These are phyloP conservation scores for Apaloderma vittatum DNA, from an alignment of 2,113 vertebrate genomes.

Conservation along the genomic window DNA sequence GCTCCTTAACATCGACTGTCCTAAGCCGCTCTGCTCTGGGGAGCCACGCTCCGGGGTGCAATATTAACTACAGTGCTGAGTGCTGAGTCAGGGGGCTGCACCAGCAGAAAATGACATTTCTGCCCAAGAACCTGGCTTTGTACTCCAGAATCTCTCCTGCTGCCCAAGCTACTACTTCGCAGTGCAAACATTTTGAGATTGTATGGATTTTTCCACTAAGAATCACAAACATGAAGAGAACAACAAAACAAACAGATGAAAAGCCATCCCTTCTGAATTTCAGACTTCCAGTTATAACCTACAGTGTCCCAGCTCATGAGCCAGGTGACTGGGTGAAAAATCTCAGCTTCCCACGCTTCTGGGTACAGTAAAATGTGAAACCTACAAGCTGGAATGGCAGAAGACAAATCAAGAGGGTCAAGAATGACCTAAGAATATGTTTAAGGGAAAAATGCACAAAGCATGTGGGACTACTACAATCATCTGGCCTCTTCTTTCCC, in stretches of 20 bases:
- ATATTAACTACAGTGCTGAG: neutral
- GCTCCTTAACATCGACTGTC: neutral
- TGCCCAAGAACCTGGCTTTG: neutral
- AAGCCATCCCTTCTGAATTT: neutral
- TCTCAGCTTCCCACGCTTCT: neutral
- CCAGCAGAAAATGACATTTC: neutral
- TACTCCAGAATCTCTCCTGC: neutral
- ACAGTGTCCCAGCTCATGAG: neutral
- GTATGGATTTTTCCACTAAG: neutral
- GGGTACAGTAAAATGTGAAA: neutral
- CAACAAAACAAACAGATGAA: too few species aligned
- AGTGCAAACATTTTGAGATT: neutral
- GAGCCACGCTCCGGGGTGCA: neutral
- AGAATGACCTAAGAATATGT: neutral
- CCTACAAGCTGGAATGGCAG: neutral
- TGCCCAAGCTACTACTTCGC: neutral
- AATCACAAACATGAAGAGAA: neutral
- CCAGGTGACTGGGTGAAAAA: neutral
- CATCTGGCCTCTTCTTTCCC: neutral
- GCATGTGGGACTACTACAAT: neutral
- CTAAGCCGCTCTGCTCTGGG: neutral
- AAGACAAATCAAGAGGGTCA: neutral
- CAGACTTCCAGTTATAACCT: neutral
- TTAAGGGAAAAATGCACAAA: neutral
- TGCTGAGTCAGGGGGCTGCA: neutral